phyloP scores from a whole-genome alignment of 1,140 invertebrate genomes.

The Sipha flava region DNA sequence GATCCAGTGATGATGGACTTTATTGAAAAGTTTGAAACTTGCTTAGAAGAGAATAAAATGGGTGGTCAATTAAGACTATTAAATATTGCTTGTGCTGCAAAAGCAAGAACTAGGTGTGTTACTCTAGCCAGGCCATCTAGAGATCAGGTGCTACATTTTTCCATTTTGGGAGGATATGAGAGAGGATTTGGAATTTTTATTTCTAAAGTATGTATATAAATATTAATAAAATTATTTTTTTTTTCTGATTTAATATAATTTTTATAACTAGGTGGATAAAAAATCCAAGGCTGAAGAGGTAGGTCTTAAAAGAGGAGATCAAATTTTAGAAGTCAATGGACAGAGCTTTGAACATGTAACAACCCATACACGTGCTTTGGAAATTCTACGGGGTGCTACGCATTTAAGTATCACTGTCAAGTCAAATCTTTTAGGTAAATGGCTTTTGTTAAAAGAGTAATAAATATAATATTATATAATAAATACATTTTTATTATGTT shows the following conservation, averaged over 20 bases:
- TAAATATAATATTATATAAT: too few species aligned
- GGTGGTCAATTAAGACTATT: conserved; percentile 67
- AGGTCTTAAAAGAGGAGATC: conserved; percentile 94
- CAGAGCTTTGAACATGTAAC: conserved; percentile 90
- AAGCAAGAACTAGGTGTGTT: conserved; percentile 82
- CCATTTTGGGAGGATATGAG: conserved; percentile 88
- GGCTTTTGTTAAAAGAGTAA: too few species aligned
- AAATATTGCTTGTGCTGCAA: conserved; percentile 93
- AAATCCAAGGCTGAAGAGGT: conserved; percentile 89
- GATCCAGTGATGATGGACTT: conserved; percentile 95
- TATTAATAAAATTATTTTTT: not conserved
- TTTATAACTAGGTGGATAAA: conserved; percentile 71
- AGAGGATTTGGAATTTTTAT: conserved; percentile 89
- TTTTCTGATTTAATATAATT: not conserved
- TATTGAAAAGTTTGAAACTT: conserved; percentile 83
- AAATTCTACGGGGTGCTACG: conserved; percentile 85
- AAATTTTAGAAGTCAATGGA: conserved; percentile 95
- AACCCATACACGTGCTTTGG: conserved; percentile 79
- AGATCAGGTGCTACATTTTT: conserved; percentile 87
- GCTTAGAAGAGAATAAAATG: conserved; percentile 76
- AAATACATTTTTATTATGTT: too few species aligned
- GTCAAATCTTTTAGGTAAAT: conserved; percentile 76
- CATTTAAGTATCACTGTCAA: conserved; percentile 94
- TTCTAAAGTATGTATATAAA: conserved; percentile 55
- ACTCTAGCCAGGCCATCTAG: conserved; percentile 82